phyloP scores from a whole-genome alignment of 2,113 vertebrate genomes.

The Prunella himalayana region DNA sequence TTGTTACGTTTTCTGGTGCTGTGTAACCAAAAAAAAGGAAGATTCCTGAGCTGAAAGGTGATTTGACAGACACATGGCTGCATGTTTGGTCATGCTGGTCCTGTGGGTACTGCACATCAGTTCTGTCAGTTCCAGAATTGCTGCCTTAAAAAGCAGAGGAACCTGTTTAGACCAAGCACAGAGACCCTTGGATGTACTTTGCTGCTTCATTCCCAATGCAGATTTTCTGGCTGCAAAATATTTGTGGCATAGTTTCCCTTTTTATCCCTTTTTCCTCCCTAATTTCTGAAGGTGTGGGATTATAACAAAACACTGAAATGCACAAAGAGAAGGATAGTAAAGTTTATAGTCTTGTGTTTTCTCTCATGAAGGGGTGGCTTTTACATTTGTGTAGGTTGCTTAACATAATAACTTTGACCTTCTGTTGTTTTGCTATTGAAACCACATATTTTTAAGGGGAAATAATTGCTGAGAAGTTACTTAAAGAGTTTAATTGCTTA shows the following conservation, averaged over 20 bases:
- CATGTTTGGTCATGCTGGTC: accelerated
- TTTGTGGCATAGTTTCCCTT: neutral
- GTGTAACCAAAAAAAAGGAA: neutral
- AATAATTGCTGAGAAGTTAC: neutral
- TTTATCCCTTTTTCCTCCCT: neutral
- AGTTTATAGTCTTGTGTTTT: neutral
- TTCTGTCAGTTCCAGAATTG: neutral
- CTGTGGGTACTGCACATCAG: neutral
- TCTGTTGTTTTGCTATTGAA: neutral
- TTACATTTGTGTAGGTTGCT: neutral
- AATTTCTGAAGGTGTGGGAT: neutral
- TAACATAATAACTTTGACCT: neutral
- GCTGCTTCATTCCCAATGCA: neutral
- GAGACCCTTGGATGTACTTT: neutral
- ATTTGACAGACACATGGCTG: neutral
- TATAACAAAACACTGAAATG: neutral
- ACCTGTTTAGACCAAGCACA: neutral
- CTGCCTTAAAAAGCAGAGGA: neutral
- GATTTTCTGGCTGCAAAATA: neutral
- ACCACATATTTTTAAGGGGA: neutral
- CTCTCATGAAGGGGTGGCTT: neutral
- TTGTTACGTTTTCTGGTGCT: neutral
- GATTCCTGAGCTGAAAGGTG: neutral
- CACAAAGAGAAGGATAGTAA: neutral
- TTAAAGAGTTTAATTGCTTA: neutral